Evolutionary conservation across 1,140 invertebrate genomes (phyloP).

Genomic region (Idris sp.): DNA sequence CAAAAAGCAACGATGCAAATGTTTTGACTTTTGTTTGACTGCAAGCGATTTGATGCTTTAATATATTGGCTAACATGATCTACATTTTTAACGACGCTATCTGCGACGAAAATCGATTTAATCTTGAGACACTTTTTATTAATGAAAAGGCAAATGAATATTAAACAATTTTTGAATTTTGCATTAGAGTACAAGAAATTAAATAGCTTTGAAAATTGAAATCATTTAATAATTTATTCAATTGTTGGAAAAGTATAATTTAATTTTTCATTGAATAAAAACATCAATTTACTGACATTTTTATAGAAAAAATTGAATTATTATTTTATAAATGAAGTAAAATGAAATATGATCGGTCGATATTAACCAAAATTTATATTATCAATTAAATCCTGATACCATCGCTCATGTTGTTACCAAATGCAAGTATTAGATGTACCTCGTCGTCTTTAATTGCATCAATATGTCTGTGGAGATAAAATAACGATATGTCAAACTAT

Average conservation of each 20-base stretch:
- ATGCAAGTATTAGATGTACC: not conserved
- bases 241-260: too few relatives aligned
- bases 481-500: slow-evolving; percentile 21
- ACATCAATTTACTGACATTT: too few relatives aligned
- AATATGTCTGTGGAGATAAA: slow-evolving; percentile 37
- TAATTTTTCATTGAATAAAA: too few relatives aligned
- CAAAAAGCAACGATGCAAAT: slow-evolving; percentile 1
- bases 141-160: too few relatives aligned
- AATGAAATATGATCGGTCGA: too few relatives aligned
- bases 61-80: too few relatives aligned
- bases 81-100: not conserved
- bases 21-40: not conserved
- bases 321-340: too few relatives aligned
- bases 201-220: too few relatives aligned
- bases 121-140: slow-evolving; percentile 2
- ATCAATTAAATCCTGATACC: slow-evolving; percentile 25
- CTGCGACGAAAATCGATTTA: not conserved
- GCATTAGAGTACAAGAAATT: not conserved
- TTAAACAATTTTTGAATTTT: too few relatives aligned
- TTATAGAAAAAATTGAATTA: too few relatives aligned
- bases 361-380: not conserved
- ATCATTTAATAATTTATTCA: too few relatives aligned
- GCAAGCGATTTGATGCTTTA: not conserved
- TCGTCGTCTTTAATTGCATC: slow-evolving; percentile 13
- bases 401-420: not conserved